Conservation (phyloP, 2,888 invertebrate genomes). For the Perizoma flavofasciatum region DNA sequence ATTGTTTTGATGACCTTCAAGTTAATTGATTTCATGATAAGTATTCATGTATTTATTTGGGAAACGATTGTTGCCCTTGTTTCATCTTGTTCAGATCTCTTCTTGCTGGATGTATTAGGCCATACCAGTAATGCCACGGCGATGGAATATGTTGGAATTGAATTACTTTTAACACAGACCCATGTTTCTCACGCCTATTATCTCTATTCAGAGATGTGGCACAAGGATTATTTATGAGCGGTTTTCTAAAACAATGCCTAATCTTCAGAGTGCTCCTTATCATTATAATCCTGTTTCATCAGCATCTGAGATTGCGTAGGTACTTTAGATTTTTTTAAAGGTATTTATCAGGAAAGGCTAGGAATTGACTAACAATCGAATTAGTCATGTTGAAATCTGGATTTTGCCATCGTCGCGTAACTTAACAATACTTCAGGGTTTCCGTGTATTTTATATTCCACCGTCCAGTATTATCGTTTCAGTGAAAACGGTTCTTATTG, state of each 20-base stretch:
- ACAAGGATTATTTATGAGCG: constrained; percentile 14
- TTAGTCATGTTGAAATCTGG: no score
- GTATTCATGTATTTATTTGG: neutral
- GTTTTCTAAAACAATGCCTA: constrained; percentile 23
- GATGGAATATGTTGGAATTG: no score
- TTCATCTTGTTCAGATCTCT: no score
- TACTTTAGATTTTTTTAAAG: neutral
- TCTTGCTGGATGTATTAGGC: no score
- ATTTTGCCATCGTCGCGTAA: no score
- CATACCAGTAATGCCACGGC: no score
- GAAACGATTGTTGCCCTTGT: no score
- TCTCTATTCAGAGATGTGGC: constrained; percentile 13
- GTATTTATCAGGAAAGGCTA: neutral
- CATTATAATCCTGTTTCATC: constrained; percentile 5
- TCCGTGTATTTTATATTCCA: neutral
- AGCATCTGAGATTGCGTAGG: neutral
- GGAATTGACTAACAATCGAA: no score
- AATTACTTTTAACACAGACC: neutral
- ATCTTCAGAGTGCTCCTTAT: constrained; percentile 4
- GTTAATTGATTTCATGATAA: constrained; percentile 13
- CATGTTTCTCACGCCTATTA: constrained; percentile 19
- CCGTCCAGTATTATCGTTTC: neutral
- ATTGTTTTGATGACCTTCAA: constrained; percentile 12
- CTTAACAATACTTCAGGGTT: neutral
- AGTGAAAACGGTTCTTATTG: constrained; percentile 24